Percentiles rank a stretch among this genome's conserved stretches.
phyloP scores from a whole-genome alignment of 2,888 invertebrate species.

The Mesochorus sp. region DNA sequence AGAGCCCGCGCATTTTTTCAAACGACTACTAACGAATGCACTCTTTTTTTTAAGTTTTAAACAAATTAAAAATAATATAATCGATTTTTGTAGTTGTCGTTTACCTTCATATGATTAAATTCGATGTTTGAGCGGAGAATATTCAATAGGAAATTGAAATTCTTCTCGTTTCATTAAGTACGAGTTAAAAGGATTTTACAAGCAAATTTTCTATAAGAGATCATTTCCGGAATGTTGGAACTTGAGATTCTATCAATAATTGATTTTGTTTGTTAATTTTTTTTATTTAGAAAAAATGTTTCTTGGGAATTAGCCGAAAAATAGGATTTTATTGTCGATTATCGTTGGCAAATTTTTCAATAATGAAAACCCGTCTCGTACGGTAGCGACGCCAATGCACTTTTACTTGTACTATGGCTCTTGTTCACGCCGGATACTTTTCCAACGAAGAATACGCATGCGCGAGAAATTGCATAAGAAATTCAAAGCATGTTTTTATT shows the following conservation, averaged over 20 bases:
- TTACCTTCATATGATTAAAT: no score
- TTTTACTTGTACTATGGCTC: neutral
- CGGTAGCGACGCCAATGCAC: conserved; percentile 4
- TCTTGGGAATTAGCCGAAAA: no score
- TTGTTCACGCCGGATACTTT: conserved; percentile 7
- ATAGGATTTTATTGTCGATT: neutral
- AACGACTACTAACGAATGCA: neutral
- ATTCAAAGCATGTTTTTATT: no score
- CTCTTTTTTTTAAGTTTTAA: neutral
- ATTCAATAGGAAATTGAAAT: no score
- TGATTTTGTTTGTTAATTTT: no score
- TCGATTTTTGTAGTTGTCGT: neutral
- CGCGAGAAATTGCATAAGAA: neutral
- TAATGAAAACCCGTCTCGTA: neutral
- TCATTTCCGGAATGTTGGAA: no score
- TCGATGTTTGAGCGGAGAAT: no score
- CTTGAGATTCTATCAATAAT: no score
- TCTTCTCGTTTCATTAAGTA: no score
- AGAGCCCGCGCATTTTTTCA: neutral
- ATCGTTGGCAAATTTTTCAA: neutral
- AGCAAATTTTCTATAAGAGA: no score
- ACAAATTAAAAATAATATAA: neutral
- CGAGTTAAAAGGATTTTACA: no score
- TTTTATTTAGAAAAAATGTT: no score
- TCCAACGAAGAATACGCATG: conserved; percentile 6